A percentile compares a stretch with the other conserved stretches of the same genome.
phyloP scores from a whole-genome alignment of 2,797 vertebrate genomes.

The Hoplostethus mediterraneus region DNA sequence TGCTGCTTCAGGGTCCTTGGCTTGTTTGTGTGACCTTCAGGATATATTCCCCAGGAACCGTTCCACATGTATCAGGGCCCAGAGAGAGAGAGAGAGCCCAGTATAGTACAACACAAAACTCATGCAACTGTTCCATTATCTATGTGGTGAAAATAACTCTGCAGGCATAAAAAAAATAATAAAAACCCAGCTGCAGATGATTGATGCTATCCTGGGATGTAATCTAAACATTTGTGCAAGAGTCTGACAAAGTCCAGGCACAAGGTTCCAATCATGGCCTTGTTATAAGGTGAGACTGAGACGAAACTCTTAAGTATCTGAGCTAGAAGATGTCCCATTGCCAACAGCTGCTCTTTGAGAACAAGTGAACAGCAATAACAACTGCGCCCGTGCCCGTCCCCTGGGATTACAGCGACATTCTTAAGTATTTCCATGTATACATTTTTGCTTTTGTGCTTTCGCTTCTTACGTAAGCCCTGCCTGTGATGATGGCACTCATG shows the following conservation, averaged over 20 bases:
- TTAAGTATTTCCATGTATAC: constrained; percentile 24
- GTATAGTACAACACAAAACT: neutral
- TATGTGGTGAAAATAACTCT: constrained; percentile 61
- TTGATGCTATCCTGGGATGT: constrained; percentile 60
- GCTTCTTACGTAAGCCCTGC: neutral
- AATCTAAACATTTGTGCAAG: constrained; percentile 79
- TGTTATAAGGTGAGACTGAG: constrained; percentile 69
- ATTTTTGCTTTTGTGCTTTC: constrained; percentile 39
- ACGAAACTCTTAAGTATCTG: constrained; percentile 45
- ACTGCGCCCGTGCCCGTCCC: constrained; percentile 46
- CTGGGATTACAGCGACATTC: constrained; percentile 19
- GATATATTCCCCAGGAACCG: constrained; percentile 54
- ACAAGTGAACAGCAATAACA: constrained; percentile 61
- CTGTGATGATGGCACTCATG: constrained; percentile 32
- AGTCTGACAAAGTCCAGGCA: constrained; percentile 77
- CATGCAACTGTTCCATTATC: constrained; percentile 30
- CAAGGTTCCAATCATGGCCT: constrained; percentile 55
- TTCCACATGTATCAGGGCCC: constrained; percentile 11
- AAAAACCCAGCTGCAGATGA: constrained; percentile 53
- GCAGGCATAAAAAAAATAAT: constrained; percentile 56
- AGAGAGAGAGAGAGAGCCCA: constrained; percentile 20
- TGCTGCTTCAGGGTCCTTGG: constrained; percentile 51
- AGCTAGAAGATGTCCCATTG: constrained; percentile 6
- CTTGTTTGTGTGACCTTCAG: constrained; percentile 73
- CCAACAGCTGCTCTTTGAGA: constrained; percentile 29